Conservation (phyloP, 2,888 invertebrate species). For the Chrysina gloriosa region DNA sequence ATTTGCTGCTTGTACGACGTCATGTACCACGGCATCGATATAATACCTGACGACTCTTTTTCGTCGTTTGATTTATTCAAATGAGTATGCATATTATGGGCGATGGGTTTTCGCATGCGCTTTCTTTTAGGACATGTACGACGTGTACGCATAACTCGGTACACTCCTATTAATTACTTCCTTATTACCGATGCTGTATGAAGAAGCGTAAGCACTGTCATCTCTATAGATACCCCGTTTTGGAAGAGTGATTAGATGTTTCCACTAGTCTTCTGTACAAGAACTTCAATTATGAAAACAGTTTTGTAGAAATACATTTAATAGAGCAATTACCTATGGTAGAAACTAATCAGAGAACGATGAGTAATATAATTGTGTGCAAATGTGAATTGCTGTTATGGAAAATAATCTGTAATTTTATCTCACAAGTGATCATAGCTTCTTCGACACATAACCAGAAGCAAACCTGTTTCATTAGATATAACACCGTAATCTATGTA, state of each 20-base stretch:
- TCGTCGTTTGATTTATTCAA: conserved; percentile 19
- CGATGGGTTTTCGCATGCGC: neutral
- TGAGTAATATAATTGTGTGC: too few relatives aligned
- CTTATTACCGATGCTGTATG: conserved; percentile 13
- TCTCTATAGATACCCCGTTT: neutral
- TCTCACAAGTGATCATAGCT: too few relatives aligned
- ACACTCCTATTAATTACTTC: conserved; percentile 28
- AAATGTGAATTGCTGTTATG: too few relatives aligned
- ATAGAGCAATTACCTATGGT: too few relatives aligned
- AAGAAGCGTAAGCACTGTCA: neutral
- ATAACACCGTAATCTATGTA: too few relatives aligned
- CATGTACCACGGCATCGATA: conserved; percentile 26
- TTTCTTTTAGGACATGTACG: neutral
- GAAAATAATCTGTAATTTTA: too few relatives aligned
- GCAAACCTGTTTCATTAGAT: too few relatives aligned
- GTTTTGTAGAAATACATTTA: too few relatives aligned
- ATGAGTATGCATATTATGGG: conserved; percentile 22
- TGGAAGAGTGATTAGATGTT: neutral
- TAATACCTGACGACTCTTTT: conserved; percentile 4
- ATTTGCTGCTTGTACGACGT: conserved; percentile 23
- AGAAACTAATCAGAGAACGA: too few relatives aligned
- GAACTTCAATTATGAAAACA: neutral
- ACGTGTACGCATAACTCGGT: neutral
- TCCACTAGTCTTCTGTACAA: neutral
- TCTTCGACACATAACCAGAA: too few relatives aligned